Percentiles rank a stretch among this genome's conserved stretches.
Evolutionary conservation across 2,888 invertebrate genomes (phyloP).

Genomic region (Sceliomorpha sp.): DNA sequence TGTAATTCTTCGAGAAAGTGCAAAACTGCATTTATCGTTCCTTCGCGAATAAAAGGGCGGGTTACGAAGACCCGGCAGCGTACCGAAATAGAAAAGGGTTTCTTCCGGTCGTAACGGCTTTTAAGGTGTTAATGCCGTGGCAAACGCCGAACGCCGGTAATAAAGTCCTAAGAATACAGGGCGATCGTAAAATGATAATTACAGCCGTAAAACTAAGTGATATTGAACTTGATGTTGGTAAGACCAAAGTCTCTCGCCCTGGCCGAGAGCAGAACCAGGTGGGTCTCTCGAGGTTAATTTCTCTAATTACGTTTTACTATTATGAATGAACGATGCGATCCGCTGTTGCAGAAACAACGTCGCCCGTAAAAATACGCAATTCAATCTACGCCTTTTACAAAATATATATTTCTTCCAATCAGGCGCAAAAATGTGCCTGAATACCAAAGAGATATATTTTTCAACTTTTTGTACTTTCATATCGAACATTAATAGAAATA

Average conservation of each 20-base stretch:
- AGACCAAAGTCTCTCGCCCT: slow-evolving; percentile 52
- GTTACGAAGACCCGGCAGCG: slow-evolving; percentile 21
- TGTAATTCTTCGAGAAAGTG: slow-evolving; percentile 50
- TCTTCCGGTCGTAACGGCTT: slow-evolving; percentile 67
- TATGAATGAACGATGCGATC: slow-evolving; percentile 58
- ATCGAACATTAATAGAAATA: too few relatives aligned
- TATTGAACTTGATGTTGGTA: slow-evolving; percentile 77
- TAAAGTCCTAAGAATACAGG: slow-evolving; percentile 78
- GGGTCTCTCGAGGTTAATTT: slow-evolving; percentile 59
- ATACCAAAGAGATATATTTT: too few relatives aligned
- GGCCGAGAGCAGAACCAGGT: slow-evolving; percentile 55
- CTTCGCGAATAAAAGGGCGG: slow-evolving; percentile 26
- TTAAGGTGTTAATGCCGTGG: slow-evolving; percentile 66
- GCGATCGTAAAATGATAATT: slow-evolving; percentile 79
- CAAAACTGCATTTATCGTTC: slow-evolving; percentile 72
- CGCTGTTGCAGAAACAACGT: slow-evolving; percentile 43
- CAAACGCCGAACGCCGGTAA: slow-evolving; percentile 66
- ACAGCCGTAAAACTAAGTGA: slow-evolving; percentile 78
- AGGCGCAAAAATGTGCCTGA: too few relatives aligned
- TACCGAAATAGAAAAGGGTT: slow-evolving; percentile 62
- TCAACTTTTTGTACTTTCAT: too few relatives aligned
- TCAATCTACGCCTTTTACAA: slow-evolving; percentile 27
- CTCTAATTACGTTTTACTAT: slow-evolving; percentile 59
- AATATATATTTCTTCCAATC: slow-evolving; percentile 27
- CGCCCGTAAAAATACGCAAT: slow-evolving; percentile 45